A percentile compares a stretch with the other conserved stretches of the same genome.
phyloP scores from a whole-genome alignment of 1,140 invertebrate genomes.

The Drosophila simulans region DNA sequence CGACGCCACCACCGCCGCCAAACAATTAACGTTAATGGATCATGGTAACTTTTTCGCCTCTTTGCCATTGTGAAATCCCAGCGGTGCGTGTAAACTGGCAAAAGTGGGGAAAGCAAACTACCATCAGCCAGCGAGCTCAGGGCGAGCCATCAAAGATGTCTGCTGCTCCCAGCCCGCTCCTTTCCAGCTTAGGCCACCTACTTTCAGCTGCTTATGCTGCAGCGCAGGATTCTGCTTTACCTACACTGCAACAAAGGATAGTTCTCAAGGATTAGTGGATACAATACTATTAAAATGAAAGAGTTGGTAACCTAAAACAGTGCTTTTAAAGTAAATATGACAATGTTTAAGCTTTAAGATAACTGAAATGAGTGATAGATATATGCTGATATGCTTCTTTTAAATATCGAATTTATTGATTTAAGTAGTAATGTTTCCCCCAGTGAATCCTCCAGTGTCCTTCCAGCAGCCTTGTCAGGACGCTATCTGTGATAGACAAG shows the following conservation, averaged over 20 bases:
- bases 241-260: constrained; percentile 7
- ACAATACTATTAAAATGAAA: too few species aligned
- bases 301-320: too few species aligned
- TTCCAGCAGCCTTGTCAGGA: constrained; percentile 3
- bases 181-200: background rate
- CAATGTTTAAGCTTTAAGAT: too few species aligned
- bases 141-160: constrained; percentile 46
- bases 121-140: constrained; percentile 7
- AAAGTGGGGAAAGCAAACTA: constrained; percentile 78
- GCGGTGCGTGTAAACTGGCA: constrained; percentile 82
- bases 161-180: constrained; percentile 18
- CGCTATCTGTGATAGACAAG: constrained; percentile 55
- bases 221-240: constrained; percentile 23
- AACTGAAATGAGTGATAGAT: background rate
- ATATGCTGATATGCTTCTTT: background rate
- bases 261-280: background rate
- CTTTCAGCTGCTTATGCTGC: constrained; percentile 36
- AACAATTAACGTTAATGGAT: constrained; percentile 84
- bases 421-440: background rate
- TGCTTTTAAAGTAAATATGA: too few species aligned
- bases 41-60: constrained; percentile 82
- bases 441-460: constrained; percentile 11
- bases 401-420: too few species aligned
- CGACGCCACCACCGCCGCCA: constrained; percentile 61
- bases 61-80: constrained; percentile 80